Percentiles rank a stretch among this genome's conserved stretches.
Conservation (phyloP, 92 coral and sea anemone genomes). For the Zoanthus solanderi region DNA sequence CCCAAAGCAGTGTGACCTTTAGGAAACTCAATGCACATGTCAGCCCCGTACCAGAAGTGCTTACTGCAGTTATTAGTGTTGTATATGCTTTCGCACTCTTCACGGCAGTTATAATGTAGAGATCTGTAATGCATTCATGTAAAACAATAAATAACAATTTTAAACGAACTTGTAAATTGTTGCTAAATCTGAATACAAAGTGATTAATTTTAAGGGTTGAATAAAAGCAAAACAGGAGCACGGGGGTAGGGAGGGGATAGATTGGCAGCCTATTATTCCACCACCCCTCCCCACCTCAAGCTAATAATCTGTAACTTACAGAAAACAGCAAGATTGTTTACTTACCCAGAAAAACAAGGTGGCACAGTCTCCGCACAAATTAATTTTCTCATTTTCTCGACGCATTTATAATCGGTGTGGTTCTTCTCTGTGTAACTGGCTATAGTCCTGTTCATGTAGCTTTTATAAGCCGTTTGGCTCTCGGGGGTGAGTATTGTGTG, state of each 20-base stretch:
- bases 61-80: not conserved
- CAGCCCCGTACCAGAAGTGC: slow-evolving; percentile 34
- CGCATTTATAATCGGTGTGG: slow-evolving; percentile 52
- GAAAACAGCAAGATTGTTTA: not conserved
- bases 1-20: not conserved
- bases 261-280: too few relatives aligned
- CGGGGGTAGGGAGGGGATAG: too few relatives aligned
- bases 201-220: too few relatives aligned
- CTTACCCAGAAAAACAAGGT: slow-evolving; percentile 68
- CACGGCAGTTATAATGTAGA: slow-evolving; percentile 36
- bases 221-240: too few relatives aligned
- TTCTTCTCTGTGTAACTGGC: not conserved
- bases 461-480: slow-evolving; percentile 5
- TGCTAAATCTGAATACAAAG: too few relatives aligned
- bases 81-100: slow-evolving; percentile 12
- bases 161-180: too few relatives aligned
- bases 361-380: slow-evolving; percentile 75
- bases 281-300: too few relatives aligned
- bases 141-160: too few relatives aligned
- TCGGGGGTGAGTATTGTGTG: slow-evolving; percentile 50
- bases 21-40: slow-evolving; percentile 46
- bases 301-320: not conserved
- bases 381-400: slow-evolving; percentile 61
- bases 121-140: not conserved
- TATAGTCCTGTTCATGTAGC: slow-evolving; percentile 8